phyloP scores from a whole-genome alignment of 1,140 invertebrate species.

The Eupristina koningsbergeri region DNA sequence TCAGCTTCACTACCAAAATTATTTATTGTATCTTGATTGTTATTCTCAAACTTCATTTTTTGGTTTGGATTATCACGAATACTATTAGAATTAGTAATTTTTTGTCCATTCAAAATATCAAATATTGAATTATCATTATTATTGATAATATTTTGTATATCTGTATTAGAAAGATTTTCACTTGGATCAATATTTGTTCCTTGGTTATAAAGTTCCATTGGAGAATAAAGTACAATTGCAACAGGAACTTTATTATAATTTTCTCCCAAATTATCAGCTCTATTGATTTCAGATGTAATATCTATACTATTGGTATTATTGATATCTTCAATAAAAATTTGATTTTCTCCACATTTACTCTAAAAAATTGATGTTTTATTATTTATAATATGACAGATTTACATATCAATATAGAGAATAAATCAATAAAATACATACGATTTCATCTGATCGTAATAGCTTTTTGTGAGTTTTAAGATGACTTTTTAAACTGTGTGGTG shows the following conservation, averaged over 20 bases:
- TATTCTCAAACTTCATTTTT: conserved; percentile 38
- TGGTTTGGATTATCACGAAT: conserved; percentile 54
- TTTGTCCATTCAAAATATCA: conserved; percentile 35
- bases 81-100: conserved; percentile 49
- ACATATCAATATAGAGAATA: not conserved
- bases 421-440: conserved; percentile 56
- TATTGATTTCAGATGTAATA: conserved; percentile 52
- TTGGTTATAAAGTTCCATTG: conserved; percentile 42
- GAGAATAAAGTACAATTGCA: conserved; percentile 47
- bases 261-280: conserved; percentile 49
- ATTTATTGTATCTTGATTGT: conserved; percentile 52
- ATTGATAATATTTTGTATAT: conserved; percentile 54
- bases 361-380: conserved; percentile 35
- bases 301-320: conserved; percentile 48
- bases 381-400: not conserved
- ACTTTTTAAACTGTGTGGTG: conserved; percentile 85
- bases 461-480: conserved; percentile 79
- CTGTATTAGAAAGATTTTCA: conserved; percentile 28
- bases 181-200: conserved; percentile 16
- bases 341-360: conserved; percentile 36
- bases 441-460: conserved; percentile 57
- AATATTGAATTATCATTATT: conserved; percentile 48
- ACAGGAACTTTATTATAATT: conserved; percentile 48
- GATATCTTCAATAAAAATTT: conserved; percentile 38
- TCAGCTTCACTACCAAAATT: conserved; percentile 55